Evolutionary conservation across 2,113 vertebrate species (phyloP).

Genomic region (Megaleporinus macrocephalus): DNA sequence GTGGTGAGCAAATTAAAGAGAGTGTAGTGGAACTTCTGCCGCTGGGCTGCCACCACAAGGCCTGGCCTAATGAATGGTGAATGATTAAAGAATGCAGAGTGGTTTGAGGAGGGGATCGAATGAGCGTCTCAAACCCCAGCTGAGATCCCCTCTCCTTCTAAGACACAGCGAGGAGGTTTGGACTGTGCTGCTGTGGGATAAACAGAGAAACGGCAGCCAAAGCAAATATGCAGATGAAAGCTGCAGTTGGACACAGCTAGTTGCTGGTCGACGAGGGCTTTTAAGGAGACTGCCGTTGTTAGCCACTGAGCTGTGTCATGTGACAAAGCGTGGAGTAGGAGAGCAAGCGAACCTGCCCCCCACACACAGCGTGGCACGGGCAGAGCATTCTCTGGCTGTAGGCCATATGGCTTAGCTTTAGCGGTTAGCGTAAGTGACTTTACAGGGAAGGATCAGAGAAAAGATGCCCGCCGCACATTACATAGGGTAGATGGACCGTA

Average conservation of each 20-base stretch:
- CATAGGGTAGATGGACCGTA: conserved; percentile 68
- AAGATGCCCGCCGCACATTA: conserved; percentile 65
- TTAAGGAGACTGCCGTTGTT: neutral
- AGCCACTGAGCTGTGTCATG: conserved; percentile 12
- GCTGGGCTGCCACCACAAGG: conserved; percentile 56
- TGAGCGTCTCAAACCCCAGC: conserved; percentile 54
- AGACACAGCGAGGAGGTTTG: conserved; percentile 38
- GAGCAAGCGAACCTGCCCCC: conserved; percentile 42
- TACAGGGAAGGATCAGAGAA: conserved; percentile 62
- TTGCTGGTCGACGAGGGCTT: neutral
- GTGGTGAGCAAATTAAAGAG: conserved; percentile 80
- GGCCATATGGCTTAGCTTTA: conserved; percentile 69
- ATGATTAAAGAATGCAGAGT: conserved; percentile 71
- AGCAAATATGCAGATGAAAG: conserved; percentile 25
- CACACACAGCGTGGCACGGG: conserved; percentile 39
- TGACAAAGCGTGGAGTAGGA: neutral
- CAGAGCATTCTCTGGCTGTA: conserved; percentile 57
- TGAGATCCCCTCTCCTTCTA: conserved; percentile 47
- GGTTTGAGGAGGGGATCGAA: conserved; percentile 26
- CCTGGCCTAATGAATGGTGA: conserved; percentile 47
- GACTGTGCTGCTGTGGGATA: conserved; percentile 38
- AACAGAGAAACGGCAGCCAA: conserved; percentile 2
- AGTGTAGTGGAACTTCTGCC: conserved; percentile 39
- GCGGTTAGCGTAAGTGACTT: conserved; percentile 68
- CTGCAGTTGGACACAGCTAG: neutral